Base-by-base conservation (phyloP, 1,140 invertebrate species). In the Drosophila pachea region DNA sequence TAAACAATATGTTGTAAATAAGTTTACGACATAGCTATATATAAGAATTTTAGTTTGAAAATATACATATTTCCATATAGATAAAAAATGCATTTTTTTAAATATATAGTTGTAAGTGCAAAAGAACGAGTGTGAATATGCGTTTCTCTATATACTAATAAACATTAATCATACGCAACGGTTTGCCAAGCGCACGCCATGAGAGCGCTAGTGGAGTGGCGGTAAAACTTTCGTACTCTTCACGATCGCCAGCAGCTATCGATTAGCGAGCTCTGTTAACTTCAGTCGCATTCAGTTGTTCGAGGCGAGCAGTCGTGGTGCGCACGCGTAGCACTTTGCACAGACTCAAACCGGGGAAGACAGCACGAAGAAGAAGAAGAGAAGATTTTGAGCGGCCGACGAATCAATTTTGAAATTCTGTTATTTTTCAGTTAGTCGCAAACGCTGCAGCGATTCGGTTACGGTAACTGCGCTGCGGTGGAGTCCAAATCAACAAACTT, bases 381-480 rank as follows among this genome's bases (percentile, higher is more conserved):
- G 14, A 48, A 36, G 14, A 48, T 35, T 22, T 22, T 40, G 54
- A 61, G 40, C 67, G 68, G 62, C 38, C 32, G 35, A 62, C 66
- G 59, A 42, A 16, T 45, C n/a, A 59, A 65, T 59, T 22, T 66
- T 59, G 45, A 59, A 53, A 43, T 54, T 49, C 14, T 7, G 45
- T 47, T 29, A 11, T 16, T 50, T 48, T 71, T 77, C 66, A 78
- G 74, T 77, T 62, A 61, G 45, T 78, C 60, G 67, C 72, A 75
- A 72, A 56, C 71, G 35, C 49, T 67, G 29, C 54, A 78, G 69
- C 68, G 66, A 74, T 74, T 58, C 67, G 75, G 72, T 78, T 74
- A 73, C 63, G 72, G 68, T 77, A 68, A 72, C 68, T 33, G 49
- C 54, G 56, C 73, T 58, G 73, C 48, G n/a, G 42, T 43, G 43